These are phyloP conservation scores for Zhuqinia jingwanae DNA, from an alignment of 2,888 invertebrate species.

Conservation along the genomic window DNA sequence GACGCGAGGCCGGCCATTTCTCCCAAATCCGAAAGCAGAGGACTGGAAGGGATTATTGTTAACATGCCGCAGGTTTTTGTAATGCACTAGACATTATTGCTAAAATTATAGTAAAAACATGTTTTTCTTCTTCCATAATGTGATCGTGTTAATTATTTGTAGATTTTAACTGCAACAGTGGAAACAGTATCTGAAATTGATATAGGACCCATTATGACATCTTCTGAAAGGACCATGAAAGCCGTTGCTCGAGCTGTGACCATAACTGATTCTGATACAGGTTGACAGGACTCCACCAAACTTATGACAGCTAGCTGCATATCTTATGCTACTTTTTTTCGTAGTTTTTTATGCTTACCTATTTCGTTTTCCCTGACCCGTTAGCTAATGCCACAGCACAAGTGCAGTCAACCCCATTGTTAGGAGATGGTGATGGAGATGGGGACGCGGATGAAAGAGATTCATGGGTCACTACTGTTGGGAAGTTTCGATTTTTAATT, in stretches of 20 bases:
- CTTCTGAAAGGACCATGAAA: constrained; percentile 85
- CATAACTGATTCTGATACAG: constrained; percentile 93
- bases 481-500: constrained; percentile 94
- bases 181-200: constrained; percentile 96
- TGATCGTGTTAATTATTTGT: no score
- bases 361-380: constrained; percentile 22
- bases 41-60: constrained; percentile 92
- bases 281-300: constrained; percentile 82
- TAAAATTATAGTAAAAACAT: no score
- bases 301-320: not conserved
- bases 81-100: no score
- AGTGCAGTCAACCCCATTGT: constrained; percentile 88
- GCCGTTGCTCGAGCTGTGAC: constrained; percentile 94
- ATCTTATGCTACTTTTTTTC: not conserved
- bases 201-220: constrained; percentile 88
- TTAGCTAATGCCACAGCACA: constrained; percentile 86
- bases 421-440: constrained; percentile 86
- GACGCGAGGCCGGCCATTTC: constrained; percentile 77
- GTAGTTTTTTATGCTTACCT: not conserved
- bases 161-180: constrained; percentile 98
- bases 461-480: constrained; percentile 96
- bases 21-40: constrained; percentile 88
- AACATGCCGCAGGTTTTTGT: constrained; percentile 92
- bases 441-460: constrained; percentile 81
- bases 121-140: no score